These are phyloP conservation scores for Ciona savignyi DNA, from an alignment of 23 tunicate species.

Conservation along the genomic window DNA sequence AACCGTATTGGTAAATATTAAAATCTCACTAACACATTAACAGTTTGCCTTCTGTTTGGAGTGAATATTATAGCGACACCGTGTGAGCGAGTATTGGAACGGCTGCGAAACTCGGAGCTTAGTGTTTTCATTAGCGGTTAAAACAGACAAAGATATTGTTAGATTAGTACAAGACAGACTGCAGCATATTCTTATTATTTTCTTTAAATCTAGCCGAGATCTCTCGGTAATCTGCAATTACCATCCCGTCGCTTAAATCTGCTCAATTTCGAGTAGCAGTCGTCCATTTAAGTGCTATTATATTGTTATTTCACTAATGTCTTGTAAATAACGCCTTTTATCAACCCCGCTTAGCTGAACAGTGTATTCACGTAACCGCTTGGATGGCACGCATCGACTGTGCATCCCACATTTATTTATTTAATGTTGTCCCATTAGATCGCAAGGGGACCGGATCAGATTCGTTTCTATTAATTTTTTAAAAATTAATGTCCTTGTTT, in stretches of 20 bases:
- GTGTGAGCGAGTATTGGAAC: not conserved
- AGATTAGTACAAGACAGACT: slow-evolving; percentile 1
- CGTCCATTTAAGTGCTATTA: not conserved
- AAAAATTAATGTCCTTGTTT: not conserved
- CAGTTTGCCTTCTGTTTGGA: no score
- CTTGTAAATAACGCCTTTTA: no score
- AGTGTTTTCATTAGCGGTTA: not conserved
- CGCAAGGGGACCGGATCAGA: not conserved
- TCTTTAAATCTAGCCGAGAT: not conserved
- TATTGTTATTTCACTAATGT: no score
- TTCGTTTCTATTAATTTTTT: not conserved
- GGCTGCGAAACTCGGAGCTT: not conserved
- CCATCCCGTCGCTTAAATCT: not conserved
- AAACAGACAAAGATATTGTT: not conserved
- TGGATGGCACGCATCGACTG: no score
- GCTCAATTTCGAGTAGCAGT: not conserved
- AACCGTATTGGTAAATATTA: no score
- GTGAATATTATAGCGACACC: not conserved
- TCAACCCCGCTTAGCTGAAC: no score
- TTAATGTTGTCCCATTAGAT: not conserved
- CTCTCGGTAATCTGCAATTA: not conserved
- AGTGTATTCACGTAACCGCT: no score
- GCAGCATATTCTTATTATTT: not conserved
- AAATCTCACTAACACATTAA: no score
- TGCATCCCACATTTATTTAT: not conserved